Evolutionary conservation across 2,113 vertebrate genomes (phyloP).

Genomic region (Eurypyga helias): DNA sequence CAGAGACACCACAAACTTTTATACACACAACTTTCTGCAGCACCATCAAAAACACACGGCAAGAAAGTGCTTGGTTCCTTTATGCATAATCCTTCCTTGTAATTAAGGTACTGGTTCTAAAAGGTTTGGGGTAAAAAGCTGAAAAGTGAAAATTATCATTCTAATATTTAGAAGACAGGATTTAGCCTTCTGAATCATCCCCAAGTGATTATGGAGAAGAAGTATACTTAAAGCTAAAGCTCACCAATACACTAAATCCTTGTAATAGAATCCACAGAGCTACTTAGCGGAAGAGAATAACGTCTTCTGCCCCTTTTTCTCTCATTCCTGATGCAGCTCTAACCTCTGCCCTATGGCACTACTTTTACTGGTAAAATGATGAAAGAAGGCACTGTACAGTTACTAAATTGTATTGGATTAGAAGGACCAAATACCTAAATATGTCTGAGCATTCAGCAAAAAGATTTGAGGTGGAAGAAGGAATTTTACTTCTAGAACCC

Average conservation of each 20-base stretch:
- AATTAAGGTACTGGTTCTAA: neutral
- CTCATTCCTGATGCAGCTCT: neutral
- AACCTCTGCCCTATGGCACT: neutral
- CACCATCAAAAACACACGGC: neutral
- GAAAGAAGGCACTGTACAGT: neutral
- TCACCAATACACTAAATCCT: slow-evolving; percentile 41
- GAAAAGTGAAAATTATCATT: slow-evolving; percentile 3
- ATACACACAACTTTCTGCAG: neutral
- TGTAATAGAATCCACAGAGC: neutral
- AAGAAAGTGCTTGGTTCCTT: neutral
- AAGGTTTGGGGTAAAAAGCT: neutral
- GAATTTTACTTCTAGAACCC: slow-evolving; percentile 28
- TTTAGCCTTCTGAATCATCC: neutral
- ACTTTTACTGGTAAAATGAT: neutral
- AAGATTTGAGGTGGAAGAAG: neutral
- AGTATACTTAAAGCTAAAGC: slow-evolving; percentile 4
- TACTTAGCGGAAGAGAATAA: slow-evolving; percentile 23
- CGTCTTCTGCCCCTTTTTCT: neutral
- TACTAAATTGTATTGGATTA: neutral
- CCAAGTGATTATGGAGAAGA: slow-evolving; percentile 9
- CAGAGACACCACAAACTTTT: neutral
- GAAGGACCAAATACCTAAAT: slow-evolving; percentile 32
- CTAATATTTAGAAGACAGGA: neutral
- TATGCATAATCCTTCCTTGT: neutral
- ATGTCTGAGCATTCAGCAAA: neutral